Percentiles rank a stretch among this genome's conserved stretches.
phyloP scores from a whole-genome alignment of 53 echinoderm and acorn worm species.

The Paracentrotus lividus region DNA sequence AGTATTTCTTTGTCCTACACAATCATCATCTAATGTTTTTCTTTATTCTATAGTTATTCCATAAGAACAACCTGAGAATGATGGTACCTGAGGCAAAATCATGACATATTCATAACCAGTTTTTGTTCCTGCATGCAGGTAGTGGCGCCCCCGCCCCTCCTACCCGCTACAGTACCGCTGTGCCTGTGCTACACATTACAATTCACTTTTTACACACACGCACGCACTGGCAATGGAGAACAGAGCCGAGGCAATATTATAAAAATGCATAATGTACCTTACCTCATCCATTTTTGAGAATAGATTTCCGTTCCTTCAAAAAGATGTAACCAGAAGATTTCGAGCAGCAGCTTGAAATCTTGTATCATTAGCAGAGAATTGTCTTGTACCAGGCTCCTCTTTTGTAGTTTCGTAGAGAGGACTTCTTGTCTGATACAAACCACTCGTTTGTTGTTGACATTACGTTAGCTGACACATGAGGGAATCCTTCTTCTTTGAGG shows the following conservation, averaged over 20 bases:
- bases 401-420: neutral
- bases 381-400: neutral
- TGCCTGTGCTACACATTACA: neutral
- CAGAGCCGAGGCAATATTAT: neutral
- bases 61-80: too few species aligned
- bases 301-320: slow-evolving; percentile 41
- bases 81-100: too few species aligned
- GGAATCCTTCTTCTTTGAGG: slow-evolving; percentile 61
- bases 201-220: neutral
- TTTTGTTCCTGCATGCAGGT: neutral
- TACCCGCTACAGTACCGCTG: neutral
- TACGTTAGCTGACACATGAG: slow-evolving; percentile 33
- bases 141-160: neutral
- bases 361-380: neutral
- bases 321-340: neutral
- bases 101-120: too few species aligned
- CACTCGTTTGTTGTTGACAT: slow-evolving; percentile 48
- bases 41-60: too few species aligned
- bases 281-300: slow-evolving; percentile 47
- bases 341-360: neutral
- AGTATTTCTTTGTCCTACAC: too few species aligned
- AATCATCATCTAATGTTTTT: too few species aligned
- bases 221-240: neutral
- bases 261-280: neutral
- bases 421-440: too few species aligned